Evolutionary conservation across 2,797 vertebrate genomes (phyloP).

Genomic region (Anas bahamensis): DNA sequence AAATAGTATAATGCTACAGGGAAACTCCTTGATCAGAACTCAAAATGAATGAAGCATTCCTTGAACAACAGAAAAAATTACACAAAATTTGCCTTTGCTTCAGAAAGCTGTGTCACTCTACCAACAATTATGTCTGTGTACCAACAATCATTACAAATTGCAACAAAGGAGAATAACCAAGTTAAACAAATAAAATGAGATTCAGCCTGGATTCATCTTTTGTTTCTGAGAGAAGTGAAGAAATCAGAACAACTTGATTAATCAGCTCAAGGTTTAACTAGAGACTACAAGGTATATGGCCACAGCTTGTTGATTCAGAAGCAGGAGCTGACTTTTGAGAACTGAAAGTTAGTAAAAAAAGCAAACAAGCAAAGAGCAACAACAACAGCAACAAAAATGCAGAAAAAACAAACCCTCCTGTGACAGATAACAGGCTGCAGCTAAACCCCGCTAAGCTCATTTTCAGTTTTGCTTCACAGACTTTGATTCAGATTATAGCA

Average conservation of each 20-base stretch:
- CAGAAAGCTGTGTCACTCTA: not conserved
- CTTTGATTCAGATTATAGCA: constrained; percentile 61
- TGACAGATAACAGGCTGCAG: constrained; percentile 53
- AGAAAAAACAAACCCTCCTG: not conserved
- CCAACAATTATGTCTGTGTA: not conserved
- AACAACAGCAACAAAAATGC: not conserved
- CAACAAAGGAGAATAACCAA: not conserved
- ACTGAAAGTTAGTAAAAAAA: constrained; percentile 4
- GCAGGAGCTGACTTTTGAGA: not conserved
- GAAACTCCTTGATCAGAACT: not conserved
- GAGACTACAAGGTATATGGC: fast-evolving
- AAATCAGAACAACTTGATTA: not conserved
- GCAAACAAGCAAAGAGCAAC: not conserved
- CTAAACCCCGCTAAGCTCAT: constrained; percentile 65
- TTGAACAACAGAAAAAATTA: not conserved
- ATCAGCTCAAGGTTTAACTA: not conserved
- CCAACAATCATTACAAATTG: not conserved
- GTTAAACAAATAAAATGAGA: not conserved
- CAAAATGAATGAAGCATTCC: not conserved
- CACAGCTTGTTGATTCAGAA: not conserved
- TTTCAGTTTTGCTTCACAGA: constrained; percentile 71
- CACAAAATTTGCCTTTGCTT: not conserved
- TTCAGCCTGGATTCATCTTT: not conserved
- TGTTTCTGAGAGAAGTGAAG: not conserved
- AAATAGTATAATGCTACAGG: not conserved